Evolutionary conservation across 2,113 vertebrate species (phyloP).

Genomic region (Sakesphorus luctuosus): DNA sequence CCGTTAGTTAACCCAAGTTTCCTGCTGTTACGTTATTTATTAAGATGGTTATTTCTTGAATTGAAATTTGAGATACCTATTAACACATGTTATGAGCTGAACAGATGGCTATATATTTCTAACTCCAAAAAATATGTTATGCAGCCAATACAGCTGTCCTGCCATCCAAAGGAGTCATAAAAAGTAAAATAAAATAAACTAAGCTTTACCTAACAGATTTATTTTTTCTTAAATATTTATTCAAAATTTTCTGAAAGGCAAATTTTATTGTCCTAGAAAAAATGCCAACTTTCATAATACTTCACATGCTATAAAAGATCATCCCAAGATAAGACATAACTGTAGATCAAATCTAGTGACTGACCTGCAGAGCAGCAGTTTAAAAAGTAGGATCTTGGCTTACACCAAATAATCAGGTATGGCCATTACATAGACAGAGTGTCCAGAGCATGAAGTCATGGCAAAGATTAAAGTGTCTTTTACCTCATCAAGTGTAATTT

Average conservation of each 20-base stretch:
- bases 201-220: background rate
- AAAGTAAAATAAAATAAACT: background rate
- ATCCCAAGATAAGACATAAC: background rate
- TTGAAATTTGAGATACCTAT: slow-evolving; percentile 54
- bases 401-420: background rate
- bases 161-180: background rate
- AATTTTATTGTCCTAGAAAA: slow-evolving; percentile 20
- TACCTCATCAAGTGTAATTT: background rate
- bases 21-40: slow-evolving; percentile 2
- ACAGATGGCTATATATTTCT: slow-evolving; percentile 41
- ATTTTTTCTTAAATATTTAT: background rate
- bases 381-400: slow-evolving; percentile 4
- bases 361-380: background rate
- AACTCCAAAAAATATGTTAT: background rate
- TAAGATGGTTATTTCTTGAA: slow-evolving; percentile 40
- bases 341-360: background rate
- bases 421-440: background rate
- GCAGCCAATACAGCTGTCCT: slow-evolving; percentile 18
- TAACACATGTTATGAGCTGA: slow-evolving; percentile 39
- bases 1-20: background rate
- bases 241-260: background rate
- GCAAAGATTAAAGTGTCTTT: background rate
- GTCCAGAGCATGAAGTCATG: background rate
- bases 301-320: background rate
- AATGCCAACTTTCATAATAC: slow-evolving; percentile 21